Conservation (phyloP, 2,888 invertebrate species). For the Actias luna region DNA sequence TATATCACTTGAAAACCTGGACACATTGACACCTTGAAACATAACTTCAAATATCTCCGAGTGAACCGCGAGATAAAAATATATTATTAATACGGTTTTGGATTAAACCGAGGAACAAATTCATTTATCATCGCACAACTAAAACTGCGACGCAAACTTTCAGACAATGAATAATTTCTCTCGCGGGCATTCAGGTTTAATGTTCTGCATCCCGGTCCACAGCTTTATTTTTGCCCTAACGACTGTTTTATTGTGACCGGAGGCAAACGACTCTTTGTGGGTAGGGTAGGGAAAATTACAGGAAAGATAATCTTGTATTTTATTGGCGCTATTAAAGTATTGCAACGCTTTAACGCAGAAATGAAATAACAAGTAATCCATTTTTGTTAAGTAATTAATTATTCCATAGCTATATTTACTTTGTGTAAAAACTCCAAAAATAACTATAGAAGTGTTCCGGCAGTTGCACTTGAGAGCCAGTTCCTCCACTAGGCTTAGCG, state of each 20-base stretch:
- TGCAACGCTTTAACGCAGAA: conserved; percentile 35
- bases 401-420: too few species aligned
- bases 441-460: too few species aligned
- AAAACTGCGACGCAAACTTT: not conserved
- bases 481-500: too few species aligned
- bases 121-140: conserved; percentile 1
- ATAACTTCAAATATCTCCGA: not conserved
- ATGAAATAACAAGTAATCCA: conserved; percentile 33
- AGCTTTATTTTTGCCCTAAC: conserved; percentile 37
- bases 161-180: not conserved
- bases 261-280: conserved; percentile 27
- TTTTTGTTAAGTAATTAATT: too few species aligned
- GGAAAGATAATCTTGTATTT: conserved; percentile 49
- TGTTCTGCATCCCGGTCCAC: conserved; percentile 25
- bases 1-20: not conserved
- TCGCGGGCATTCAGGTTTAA: conserved; percentile 25
- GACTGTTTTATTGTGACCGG: conserved; percentile 43
- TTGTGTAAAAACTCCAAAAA: too few species aligned
- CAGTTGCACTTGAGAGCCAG: too few species aligned
- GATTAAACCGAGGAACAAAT: not conserved
- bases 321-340: conserved; percentile 43
- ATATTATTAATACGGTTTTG: not conserved
- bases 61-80: not conserved
- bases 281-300: conserved; percentile 41
- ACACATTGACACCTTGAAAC: not conserved